Conservation (phyloP, 1,140 invertebrate genomes). For the Colletes latitarsis region DNA sequence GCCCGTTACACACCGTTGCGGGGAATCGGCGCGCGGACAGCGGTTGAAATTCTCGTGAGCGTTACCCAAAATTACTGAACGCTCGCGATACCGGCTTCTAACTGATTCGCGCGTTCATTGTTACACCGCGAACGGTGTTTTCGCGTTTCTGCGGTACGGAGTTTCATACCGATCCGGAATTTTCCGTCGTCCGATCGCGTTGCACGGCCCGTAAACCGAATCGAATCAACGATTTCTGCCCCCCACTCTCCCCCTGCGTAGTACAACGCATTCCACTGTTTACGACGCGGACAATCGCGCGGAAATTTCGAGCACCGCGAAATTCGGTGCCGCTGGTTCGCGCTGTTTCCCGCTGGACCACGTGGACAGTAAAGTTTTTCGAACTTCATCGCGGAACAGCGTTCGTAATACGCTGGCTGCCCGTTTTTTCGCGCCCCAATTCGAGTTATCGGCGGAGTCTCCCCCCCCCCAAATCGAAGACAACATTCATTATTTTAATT, state of each 20-base stretch:
- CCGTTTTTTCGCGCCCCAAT: too few relatives aligned
- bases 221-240: conserved; percentile 42
- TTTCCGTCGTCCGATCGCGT: conserved; percentile 10
- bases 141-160: conserved; percentile 12
- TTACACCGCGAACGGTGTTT: not conserved
- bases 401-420: too few relatives aligned
- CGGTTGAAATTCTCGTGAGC: conserved; percentile 23
- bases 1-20: too few relatives aligned
- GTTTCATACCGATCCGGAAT: conserved; percentile 1
- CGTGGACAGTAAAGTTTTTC: not conserved
- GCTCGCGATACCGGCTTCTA: not conserved
- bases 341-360: not conserved
- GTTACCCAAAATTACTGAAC: conserved; percentile 40
- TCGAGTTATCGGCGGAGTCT: too few relatives aligned
- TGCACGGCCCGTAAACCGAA: conserved; percentile 16
- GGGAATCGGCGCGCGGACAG: conserved; percentile 1
- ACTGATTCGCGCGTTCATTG: conserved; percentile 7
- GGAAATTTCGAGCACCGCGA: conserved; percentile 33
- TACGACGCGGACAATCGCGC: conserved; percentile 40
- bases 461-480: too few relatives aligned
- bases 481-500: too few relatives aligned
- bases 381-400: not conserved
- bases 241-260: not conserved
- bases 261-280: conserved; percentile 14
- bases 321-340: conserved; percentile 14